phyloP scores from a whole-genome alignment of 2,888 invertebrate species.

The Lycaena phlaeas region DNA sequence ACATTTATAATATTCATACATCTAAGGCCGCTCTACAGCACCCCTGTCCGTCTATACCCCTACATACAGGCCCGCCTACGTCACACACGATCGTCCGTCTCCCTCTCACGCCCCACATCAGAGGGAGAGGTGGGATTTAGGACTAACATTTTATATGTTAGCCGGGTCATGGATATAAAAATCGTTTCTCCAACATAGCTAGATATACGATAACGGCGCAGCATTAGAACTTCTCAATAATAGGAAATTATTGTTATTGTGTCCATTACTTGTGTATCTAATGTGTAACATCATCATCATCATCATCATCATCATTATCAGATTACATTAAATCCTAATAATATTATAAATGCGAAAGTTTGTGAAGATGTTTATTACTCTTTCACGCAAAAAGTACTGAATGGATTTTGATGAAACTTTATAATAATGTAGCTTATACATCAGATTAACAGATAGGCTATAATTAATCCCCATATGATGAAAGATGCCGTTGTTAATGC shows the following conservation, averaged over 20 bases:
- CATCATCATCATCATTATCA: no score
- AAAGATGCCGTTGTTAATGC: no score
- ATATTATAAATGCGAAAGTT: no score
- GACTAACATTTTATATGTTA: slow-evolving; percentile 73
- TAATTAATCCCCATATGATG: no score
- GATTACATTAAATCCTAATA: no score
- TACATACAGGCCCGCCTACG: slow-evolving; percentile 51
- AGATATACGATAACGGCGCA: slow-evolving; percentile 33
- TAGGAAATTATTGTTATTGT: slow-evolving; percentile 45
- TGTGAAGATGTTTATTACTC: no score
- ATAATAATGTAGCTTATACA: no score
- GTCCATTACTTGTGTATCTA: slow-evolving; percentile 24
- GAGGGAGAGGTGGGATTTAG: slow-evolving; percentile 54
- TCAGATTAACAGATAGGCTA: no score
- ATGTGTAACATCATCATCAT: no score
- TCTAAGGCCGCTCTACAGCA: slow-evolving; percentile 36
- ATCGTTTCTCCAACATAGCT: slow-evolving; percentile 55
- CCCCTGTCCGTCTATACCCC: slow-evolving; percentile 30
- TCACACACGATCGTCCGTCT: slow-evolving; percentile 52
- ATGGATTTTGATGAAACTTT: no score
- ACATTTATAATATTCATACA: no score
- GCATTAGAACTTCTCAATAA: slow-evolving; percentile 60
- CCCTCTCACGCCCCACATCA: slow-evolving; percentile 32
- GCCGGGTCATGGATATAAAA: slow-evolving; percentile 74
- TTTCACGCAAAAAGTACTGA: no score